A percentile compares a stretch with the other conserved stretches of the same genome.
phyloP scores from a whole-genome alignment of 2,797 vertebrate species.

The Tenualosa thibaudeaui region DNA sequence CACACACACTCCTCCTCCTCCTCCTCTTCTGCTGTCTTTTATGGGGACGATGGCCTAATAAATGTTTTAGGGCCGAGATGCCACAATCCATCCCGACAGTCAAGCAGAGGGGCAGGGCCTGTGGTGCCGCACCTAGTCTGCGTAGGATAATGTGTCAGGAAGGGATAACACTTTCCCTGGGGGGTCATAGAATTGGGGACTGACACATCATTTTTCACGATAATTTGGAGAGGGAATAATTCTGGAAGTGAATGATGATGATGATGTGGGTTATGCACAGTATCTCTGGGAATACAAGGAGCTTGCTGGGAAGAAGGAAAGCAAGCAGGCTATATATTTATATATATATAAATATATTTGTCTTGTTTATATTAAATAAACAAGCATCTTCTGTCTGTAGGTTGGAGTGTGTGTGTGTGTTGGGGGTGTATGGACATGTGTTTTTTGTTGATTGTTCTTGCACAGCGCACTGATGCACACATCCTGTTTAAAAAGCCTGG shows the following conservation, averaged over 20 bases:
- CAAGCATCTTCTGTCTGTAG: neutral
- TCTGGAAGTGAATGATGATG: neutral
- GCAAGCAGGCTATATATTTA: no score
- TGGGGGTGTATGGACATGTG: conserved; percentile 31
- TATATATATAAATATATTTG: neutral
- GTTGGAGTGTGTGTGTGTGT: neutral
- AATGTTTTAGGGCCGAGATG: neutral
- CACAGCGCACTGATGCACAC: conserved; percentile 20
- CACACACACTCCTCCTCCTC: neutral
- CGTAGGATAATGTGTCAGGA: no score
- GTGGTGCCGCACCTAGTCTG: no score
- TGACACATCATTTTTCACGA: no score
- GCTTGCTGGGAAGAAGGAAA: neutral
- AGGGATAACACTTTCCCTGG: no score
- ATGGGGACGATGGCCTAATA: neutral
- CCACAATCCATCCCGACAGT: neutral
- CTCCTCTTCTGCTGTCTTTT: neutral
- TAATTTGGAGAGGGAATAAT: neutral
- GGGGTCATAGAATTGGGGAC: neutral
- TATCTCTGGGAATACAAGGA: neutral
- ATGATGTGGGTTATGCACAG: neutral
- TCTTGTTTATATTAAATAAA: neutral
- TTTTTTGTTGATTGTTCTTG: conserved; percentile 13
- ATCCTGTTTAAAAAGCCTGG: conserved; percentile 11
- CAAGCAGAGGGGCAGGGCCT: neutral